Percentiles rank a stretch among this genome's conserved stretches.
These are phyloP conservation scores for Ichneumoninae sp. DNA, from an alignment of 2,888 invertebrate genomes.

Conservation along the genomic window DNA sequence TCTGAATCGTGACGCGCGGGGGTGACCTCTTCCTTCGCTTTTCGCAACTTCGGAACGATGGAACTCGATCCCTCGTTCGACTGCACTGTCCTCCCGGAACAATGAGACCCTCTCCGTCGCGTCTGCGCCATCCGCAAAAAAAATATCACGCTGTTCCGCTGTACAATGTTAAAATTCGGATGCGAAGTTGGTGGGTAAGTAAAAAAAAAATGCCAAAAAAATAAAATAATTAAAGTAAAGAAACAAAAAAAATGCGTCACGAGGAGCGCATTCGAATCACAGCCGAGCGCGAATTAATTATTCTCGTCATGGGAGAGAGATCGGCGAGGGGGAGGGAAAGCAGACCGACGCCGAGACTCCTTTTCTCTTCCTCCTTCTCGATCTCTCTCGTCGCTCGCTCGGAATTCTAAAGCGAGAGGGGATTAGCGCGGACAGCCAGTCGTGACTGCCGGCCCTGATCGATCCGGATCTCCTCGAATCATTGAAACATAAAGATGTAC, in stretches of 20 bases:
- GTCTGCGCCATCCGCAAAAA: background rate
- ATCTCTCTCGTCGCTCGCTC: constrained; percentile 26
- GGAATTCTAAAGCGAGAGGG: constrained; percentile 45
- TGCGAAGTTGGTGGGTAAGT: background rate
- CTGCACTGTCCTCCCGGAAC: constrained; percentile 29
- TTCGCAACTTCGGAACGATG: constrained; percentile 51
- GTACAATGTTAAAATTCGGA: background rate
- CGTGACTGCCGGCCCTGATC: constrained; percentile 32
- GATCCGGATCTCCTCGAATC: constrained; percentile 49
- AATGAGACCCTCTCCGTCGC: background rate
- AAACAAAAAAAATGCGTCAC: constrained; percentile 21
- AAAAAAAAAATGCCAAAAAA: background rate
- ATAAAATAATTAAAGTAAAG: no score
- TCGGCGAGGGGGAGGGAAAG: constrained; percentile 1
- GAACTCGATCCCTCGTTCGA: constrained; percentile 65
- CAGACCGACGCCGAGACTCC: constrained; percentile 34
- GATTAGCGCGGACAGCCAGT: constrained; percentile 20
- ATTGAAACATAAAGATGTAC: constrained; percentile 19
- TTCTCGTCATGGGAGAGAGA: constrained; percentile 45
- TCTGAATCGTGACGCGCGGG: constrained; percentile 72
- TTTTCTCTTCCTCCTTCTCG: constrained; percentile 41
- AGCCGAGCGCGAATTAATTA: constrained; percentile 51
- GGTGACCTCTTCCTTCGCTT: constrained; percentile 44
- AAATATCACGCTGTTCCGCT: background rate
- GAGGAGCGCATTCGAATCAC: constrained; percentile 34